phyloP scores from a whole-genome alignment of 2,113 vertebrate species.

The Narcine bancroftii region DNA sequence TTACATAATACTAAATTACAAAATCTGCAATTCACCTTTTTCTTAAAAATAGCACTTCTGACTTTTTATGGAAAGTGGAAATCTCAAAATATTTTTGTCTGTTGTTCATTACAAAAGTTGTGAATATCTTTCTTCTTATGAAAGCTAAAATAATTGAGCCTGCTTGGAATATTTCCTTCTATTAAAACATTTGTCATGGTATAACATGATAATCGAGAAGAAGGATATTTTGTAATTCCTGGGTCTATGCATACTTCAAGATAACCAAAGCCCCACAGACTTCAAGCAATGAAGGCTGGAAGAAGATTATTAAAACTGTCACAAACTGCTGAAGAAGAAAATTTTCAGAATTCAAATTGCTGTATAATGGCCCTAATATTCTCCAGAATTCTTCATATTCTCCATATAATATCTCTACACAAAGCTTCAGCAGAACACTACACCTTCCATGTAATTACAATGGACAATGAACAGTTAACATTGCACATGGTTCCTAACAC shows the following conservation, averaged over 20 bases:
- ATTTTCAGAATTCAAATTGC: neutral
- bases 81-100: neutral
- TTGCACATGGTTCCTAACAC: neutral
- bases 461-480: too few species aligned
- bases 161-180: neutral
- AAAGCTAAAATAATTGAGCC: neutral
- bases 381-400: neutral
- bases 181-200: neutral
- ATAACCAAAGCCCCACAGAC: neutral
- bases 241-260: neutral
- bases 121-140: neutral
- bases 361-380: neutral
- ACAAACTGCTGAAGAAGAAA: neutral
- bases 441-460: too few species aligned
- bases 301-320: neutral
- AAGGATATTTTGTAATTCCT: neutral
- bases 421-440: neutral
- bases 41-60: too few species aligned
- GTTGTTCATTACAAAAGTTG: neutral
- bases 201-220: neutral
- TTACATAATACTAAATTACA: too few species aligned
- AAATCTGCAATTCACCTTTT: too few species aligned
- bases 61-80: neutral
- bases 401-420: neutral
- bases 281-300: neutral